Evolutionary conservation across 2,888 invertebrate species (phyloP).

Genomic region (Atethmia centrago): DNA sequence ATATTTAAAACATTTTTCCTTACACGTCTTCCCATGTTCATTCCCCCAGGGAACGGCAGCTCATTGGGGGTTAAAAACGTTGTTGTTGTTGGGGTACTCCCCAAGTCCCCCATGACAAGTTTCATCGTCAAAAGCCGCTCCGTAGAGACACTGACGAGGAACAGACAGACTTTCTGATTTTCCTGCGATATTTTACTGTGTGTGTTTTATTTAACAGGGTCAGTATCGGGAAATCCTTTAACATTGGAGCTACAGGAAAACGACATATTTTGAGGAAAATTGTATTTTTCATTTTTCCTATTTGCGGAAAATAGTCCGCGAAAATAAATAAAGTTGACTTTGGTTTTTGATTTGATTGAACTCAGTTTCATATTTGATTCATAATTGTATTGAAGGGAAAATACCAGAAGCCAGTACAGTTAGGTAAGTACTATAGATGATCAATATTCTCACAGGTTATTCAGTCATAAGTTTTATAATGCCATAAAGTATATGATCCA

Average conservation of each 20-base stretch:
- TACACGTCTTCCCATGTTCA: neutral
- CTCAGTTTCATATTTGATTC: neutral
- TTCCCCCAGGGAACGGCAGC: slow-evolving; percentile 2
- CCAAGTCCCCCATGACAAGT: slow-evolving; percentile 30
- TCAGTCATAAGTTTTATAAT: too few species aligned
- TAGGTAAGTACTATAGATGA: neutral
- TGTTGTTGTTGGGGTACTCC: slow-evolving; percentile 25
- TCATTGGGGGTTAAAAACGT: slow-evolving; percentile 53
- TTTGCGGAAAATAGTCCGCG: neutral
- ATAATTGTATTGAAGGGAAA: neutral
- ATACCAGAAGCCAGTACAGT: too few species aligned
- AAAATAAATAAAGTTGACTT: neutral
- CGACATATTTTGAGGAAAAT: neutral
- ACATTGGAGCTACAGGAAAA: neutral
- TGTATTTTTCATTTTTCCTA: neutral
- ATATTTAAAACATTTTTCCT: slow-evolving; percentile 23
- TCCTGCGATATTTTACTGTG: neutral
- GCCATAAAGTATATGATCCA: too few species aligned
- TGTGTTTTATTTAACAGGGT: slow-evolving; percentile 18
- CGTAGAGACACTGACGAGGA: slow-evolving; percentile 13
- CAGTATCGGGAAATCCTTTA: neutral
- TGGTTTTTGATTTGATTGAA: neutral
- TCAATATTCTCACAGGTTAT: neutral
- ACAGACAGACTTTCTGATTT: slow-evolving; percentile 29
- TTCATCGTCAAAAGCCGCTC: slow-evolving; percentile 37